Percentiles rank a stretch among this genome's conserved stretches.
Evolutionary conservation across 2,113 vertebrate species (phyloP).

Genomic region (Scomber colias): DNA sequence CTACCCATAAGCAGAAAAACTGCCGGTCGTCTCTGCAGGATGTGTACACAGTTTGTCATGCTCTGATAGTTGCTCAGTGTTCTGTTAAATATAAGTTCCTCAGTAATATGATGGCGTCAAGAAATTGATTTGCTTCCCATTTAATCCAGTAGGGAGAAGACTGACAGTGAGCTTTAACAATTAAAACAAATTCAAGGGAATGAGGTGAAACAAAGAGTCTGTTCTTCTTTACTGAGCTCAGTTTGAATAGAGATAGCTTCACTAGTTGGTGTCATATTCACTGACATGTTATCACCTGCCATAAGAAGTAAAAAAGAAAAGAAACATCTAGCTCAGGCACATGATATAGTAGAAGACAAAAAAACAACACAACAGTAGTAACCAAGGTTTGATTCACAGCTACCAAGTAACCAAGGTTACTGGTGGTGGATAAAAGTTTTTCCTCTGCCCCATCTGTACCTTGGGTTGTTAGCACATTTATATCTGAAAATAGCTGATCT

Average conservation of each 20-base stretch:
- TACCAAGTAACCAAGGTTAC: no score
- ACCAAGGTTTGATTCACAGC: no score
- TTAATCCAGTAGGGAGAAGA: slow-evolving; percentile 3
- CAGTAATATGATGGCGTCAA: slow-evolving; percentile 37
- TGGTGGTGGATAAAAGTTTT: neutral
- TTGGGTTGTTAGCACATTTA: neutral
- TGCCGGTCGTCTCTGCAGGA: slow-evolving; percentile 18
- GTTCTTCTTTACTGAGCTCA: neutral
- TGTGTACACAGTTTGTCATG: slow-evolving; percentile 28
- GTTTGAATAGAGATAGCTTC: neutral
- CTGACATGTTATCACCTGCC: neutral
- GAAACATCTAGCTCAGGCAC: neutral
- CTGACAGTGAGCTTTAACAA: slow-evolving; percentile 28
- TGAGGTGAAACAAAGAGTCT: neutral
- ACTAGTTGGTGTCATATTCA: neutral
- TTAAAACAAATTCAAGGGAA: slow-evolving; percentile 15
- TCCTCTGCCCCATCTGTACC: neutral
- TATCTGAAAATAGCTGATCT: neutral
- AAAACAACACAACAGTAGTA: neutral
- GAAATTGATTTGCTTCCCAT: slow-evolving; percentile 52
- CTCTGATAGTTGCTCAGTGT: slow-evolving; percentile 48
- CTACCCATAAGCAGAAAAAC: neutral
- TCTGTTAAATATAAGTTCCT: slow-evolving; percentile 37
- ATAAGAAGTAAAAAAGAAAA: no score
- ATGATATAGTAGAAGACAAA: neutral